Evolutionary conservation across 2,888 invertebrate species (phyloP).

Genomic region (Beris chalybata): DNA sequence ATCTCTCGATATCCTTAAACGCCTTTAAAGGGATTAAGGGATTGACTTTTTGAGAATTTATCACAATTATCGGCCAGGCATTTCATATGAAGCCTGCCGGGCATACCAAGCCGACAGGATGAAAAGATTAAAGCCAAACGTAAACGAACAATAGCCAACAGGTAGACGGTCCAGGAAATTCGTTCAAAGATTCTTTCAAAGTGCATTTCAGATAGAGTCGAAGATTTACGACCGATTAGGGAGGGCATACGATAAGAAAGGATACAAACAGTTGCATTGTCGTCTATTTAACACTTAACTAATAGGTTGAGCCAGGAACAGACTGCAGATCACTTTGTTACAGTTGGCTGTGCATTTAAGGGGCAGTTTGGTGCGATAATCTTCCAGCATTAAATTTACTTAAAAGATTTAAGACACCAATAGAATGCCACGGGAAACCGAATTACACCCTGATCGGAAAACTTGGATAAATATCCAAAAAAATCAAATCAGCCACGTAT

Average conservation of each 20-base stretch:
- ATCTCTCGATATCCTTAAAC: slow-evolving; percentile 33
- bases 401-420: no score
- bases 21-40: slow-evolving; percentile 41
- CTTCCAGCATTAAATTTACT: no score
- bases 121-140: slow-evolving; percentile 27
- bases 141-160: slow-evolving; percentile 17
- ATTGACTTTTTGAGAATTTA: slow-evolving; percentile 40
- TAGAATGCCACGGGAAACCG: no score
- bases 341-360: no score
- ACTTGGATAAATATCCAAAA: no score
- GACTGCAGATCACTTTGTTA: no score
- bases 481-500: no score
- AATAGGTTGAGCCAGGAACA: background rate
- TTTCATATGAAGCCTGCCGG: slow-evolving; percentile 15
- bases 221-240: slow-evolving; percentile 28
- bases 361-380: no score
- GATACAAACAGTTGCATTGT: slow-evolving; percentile 10
- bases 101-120: slow-evolving; percentile 24
- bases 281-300: slow-evolving; percentile 4
- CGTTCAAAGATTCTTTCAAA: slow-evolving; percentile 13
- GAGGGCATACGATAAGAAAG: background rate
- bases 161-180: slow-evolving; percentile 17
- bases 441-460: no score
- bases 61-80: slow-evolving; percentile 34
- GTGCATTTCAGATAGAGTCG: slow-evolving; percentile 13